Percentiles rank a stretch among this genome's conserved stretches.
Evolutionary conservation across 2,113 vertebrate species (phyloP).

Genomic region (Gavialis gangeticus): DNA sequence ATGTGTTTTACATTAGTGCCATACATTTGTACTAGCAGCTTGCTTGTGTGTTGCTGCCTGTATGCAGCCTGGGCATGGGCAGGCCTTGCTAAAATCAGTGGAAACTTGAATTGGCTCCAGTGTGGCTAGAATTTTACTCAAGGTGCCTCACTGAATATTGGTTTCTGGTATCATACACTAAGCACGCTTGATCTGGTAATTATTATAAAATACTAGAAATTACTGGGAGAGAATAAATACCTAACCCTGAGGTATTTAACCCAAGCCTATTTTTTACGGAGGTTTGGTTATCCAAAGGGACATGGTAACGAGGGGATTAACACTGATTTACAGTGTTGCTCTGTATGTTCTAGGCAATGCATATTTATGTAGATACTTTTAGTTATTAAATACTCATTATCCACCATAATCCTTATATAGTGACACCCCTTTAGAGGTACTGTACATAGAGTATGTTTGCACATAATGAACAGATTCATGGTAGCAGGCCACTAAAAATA

Average conservation of each 20-base stretch:
- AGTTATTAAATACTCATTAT: slow-evolving; percentile 12
- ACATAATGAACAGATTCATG: neutral
- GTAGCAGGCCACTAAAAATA: neutral
- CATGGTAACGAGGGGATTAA: slow-evolving; percentile 11
- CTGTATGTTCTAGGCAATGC: neutral
- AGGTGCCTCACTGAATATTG: neutral
- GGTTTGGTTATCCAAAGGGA: neutral
- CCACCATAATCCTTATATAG: slow-evolving; percentile 24
- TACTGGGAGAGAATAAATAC: neutral
- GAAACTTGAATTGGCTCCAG: neutral
- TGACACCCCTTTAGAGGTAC: neutral
- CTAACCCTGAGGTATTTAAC: neutral
- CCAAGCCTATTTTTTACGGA: rapidly evolving
- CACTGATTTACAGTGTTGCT: neutral
- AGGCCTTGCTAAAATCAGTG: neutral
- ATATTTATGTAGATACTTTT: neutral
- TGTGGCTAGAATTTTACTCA: neutral
- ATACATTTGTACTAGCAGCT: too few species aligned
- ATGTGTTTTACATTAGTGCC: too few species aligned
- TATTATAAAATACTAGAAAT: neutral
- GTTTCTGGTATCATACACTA: rapidly evolving
- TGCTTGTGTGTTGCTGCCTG: too few species aligned
- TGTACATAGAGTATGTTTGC: slow-evolving; percentile 19
- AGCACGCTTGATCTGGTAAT: rapidly evolving
- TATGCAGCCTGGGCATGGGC: too few species aligned